Percentiles rank a stretch among this genome's conserved stretches.
Conservation (phyloP, 2,888 invertebrate species). For the Tricholauxania praeusta region DNA sequence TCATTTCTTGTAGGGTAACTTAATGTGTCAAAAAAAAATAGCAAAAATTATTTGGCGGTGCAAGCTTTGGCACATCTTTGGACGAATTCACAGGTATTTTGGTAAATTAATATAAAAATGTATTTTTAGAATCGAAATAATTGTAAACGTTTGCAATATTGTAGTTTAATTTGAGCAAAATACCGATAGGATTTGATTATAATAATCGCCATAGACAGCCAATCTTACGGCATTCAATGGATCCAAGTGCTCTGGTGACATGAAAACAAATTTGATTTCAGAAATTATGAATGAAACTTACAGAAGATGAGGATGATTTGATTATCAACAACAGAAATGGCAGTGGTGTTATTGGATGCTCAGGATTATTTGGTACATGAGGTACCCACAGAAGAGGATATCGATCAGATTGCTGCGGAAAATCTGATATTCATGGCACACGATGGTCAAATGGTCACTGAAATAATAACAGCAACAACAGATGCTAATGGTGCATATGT, state of each 20-base stretch:
- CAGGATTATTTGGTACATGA: constrained; percentile 44
- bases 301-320: constrained; percentile 46
- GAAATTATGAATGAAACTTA: constrained; percentile 46
- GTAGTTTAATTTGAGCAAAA: too few relatives aligned
- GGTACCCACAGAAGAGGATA: constrained; percentile 52
- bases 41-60: too few relatives aligned
- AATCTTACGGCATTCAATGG: constrained; percentile 61
- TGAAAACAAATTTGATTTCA: constrained; percentile 50
- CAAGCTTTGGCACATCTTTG: too few relatives aligned
- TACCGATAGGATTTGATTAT: too few relatives aligned
- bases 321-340: not conserved
- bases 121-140: too few relatives aligned
- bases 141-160: too few relatives aligned
- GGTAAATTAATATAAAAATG: too few relatives aligned
- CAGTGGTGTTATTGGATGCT: not conserved
- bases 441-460: constrained; percentile 67
- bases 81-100: too few relatives aligned
- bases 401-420: constrained; percentile 75
- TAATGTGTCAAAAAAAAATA: too few relatives aligned
- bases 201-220: constrained; percentile 48
- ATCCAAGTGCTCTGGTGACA: constrained; percentile 54
- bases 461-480: constrained; percentile 54
- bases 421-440: constrained; percentile 75
- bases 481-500: constrained; percentile 56
- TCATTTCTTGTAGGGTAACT: too few relatives aligned